phyloP scores from a whole-genome alignment of 2,113 vertebrate genomes.

The Piliocolobus tephrosceles region DNA sequence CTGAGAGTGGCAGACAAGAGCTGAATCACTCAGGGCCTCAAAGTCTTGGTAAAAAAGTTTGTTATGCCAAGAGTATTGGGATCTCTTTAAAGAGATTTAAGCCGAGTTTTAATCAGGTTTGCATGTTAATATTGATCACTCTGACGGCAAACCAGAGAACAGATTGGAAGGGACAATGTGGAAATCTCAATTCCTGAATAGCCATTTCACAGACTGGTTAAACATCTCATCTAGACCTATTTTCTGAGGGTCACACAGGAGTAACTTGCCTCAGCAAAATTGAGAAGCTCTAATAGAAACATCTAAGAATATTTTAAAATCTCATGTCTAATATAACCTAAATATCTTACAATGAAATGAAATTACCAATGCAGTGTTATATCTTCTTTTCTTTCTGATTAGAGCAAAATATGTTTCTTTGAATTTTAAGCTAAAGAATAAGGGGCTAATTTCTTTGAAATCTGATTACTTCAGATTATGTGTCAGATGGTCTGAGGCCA shows the following conservation, averaged over 20 bases:
- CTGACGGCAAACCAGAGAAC: background rate
- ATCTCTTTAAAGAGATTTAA: background rate
- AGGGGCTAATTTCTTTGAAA: constrained; percentile 66
- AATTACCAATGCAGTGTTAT: background rate
- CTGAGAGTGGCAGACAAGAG: background rate
- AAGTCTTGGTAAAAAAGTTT: background rate
- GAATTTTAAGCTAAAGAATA: constrained; percentile 26
- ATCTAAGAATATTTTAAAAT: background rate
- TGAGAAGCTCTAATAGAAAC: background rate
- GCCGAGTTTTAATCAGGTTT: background rate
- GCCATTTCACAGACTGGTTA: background rate
- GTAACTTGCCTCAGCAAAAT: background rate
- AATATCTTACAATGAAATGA: background rate
- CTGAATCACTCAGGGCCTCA: background rate
- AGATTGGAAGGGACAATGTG: background rate
- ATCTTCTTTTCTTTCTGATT: constrained; percentile 45
- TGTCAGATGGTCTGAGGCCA: constrained; percentile 66
- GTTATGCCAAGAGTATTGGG: background rate
- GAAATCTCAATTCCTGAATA: background rate
- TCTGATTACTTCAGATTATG: constrained; percentile 60
- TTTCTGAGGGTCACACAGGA: background rate
- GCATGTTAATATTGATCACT: background rate
- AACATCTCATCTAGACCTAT: background rate
- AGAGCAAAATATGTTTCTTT: constrained; percentile 26
- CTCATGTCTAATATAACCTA: background rate